Percentiles rank a stretch among this genome's conserved stretches.
Conservation (phyloP, 2,113 vertebrate species). For the Ciconia maguari region DNA sequence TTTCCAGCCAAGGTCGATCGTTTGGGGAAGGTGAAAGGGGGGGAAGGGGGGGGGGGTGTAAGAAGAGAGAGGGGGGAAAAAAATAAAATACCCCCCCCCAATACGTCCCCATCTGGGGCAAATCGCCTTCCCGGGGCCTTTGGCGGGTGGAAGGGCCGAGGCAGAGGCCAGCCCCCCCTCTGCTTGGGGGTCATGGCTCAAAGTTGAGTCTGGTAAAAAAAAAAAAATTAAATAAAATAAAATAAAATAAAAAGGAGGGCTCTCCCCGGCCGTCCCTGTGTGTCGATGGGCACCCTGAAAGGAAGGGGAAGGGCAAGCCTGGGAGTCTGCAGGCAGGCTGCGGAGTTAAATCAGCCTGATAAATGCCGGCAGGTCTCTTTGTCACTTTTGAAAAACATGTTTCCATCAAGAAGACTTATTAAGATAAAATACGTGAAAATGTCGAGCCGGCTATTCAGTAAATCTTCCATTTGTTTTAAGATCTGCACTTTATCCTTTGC, state of each 20-base stretch:
- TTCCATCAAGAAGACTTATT: slow-evolving; percentile 74
- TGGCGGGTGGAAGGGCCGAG: accelerated
- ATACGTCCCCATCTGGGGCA: background rate
- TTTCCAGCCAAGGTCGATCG: background rate
- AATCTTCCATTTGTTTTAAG: slow-evolving; percentile 80
- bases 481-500: slow-evolving; percentile 68
- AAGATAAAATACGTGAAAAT: slow-evolving; percentile 75
- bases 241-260: background rate
- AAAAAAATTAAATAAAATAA: too few species aligned
- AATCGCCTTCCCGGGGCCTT: background rate
- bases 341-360: slow-evolving; percentile 65
- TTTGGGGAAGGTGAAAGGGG: background rate
- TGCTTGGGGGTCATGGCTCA: background rate
- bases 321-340: slow-evolving; percentile 50
- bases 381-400: slow-evolving; percentile 74
- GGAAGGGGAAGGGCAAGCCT: slow-evolving; percentile 16
- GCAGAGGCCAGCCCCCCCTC: background rate
- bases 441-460: slow-evolving; percentile 63
- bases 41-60: accelerated
- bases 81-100: background rate
- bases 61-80: too few species aligned
- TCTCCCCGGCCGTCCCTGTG: background rate
- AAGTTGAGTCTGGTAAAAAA: background rate
- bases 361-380: slow-evolving; percentile 70
- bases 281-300: slow-evolving; percentile 53